A percentile compares a stretch with the other conserved stretches of the same genome.
Conservation (phyloP, 2,888 invertebrate genomes). For the Polietes domitor region DNA sequence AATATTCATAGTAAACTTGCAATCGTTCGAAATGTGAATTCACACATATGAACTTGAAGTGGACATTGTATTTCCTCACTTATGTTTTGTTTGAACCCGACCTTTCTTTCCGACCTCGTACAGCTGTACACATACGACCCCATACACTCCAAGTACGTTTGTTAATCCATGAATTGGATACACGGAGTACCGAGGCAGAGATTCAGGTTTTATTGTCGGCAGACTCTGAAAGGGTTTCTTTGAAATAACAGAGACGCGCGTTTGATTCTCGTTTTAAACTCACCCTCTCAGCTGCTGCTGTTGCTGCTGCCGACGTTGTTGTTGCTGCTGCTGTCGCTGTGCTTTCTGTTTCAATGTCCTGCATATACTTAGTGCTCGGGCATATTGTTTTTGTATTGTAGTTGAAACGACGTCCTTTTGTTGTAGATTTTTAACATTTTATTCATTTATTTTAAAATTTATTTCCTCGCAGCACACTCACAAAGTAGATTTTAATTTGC, state of each 20-base stretch:
- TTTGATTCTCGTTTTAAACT: conserved; percentile 45
- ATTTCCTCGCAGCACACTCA: conserved; percentile 60
- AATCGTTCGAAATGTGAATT: too few species aligned
- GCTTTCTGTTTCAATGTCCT: background rate
- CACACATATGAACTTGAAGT: too few species aligned
- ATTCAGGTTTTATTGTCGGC: conserved; percentile 24
- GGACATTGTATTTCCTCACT: too few species aligned
- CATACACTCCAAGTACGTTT: conserved; percentile 44
- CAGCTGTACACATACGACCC: conserved; percentile 49
- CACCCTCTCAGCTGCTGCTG: conserved; percentile 40
- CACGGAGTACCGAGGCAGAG: background rate
- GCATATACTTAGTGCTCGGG: conserved; percentile 16
- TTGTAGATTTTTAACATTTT: conserved; percentile 65
- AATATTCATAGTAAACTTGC: too few species aligned
- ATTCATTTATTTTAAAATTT: conserved; percentile 71
- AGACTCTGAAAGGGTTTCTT: conserved; percentile 59
- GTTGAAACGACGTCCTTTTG: conserved; percentile 54
- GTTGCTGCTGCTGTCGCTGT: background rate
- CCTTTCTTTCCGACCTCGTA: background rate
- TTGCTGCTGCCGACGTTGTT: background rate
- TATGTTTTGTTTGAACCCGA: too few species aligned
- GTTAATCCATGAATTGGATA: conserved; percentile 64
- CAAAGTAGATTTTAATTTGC: conserved; percentile 69
- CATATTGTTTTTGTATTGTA: background rate
- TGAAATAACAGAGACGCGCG: background rate